Percentiles rank a stretch among this genome's conserved stretches.
phyloP scores from a whole-genome alignment of 2,797 vertebrate genomes.

The Parauchenoglanis punctatus region DNA sequence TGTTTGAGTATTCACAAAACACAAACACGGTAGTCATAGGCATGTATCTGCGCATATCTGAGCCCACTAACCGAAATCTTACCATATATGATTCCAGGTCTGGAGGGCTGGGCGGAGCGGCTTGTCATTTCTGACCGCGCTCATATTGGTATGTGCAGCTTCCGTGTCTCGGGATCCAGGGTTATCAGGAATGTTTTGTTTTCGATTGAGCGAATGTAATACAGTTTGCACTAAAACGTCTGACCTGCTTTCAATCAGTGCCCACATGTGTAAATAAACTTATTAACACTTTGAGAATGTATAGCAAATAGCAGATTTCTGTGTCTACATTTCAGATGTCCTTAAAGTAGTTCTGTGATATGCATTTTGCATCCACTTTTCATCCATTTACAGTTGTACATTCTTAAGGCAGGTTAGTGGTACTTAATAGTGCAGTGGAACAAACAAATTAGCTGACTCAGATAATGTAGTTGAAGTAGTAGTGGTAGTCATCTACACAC shows the following conservation, averaged over 20 bases:
- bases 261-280: background rate
- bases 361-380: background rate
- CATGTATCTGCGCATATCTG: background rate
- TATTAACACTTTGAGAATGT: background rate
- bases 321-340: background rate
- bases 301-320: background rate
- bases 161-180: background rate
- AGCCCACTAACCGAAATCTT: background rate
- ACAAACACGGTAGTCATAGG: background rate
- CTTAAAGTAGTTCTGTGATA: background rate
- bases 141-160: slow-evolving; percentile 88
- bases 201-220: background rate
- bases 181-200: background rate
- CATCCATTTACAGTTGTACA: slow-evolving; percentile 10
- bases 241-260: background rate
- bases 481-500: slow-evolving; percentile 22
- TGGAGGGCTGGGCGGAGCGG: slow-evolving; percentile 94
- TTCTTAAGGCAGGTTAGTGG: background rate
- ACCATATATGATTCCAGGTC: slow-evolving; percentile 74
- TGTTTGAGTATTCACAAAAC: slow-evolving; percentile 48
- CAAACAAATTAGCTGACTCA: slow-evolving; percentile 11
- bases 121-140: slow-evolving; percentile 97
- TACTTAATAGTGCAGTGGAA: slow-evolving; percentile 22
- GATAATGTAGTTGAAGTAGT: slow-evolving; percentile 33
- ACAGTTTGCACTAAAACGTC: too few relatives aligned